Evolutionary conservation across 2,797 vertebrate species (phyloP).

Genomic region (Pitangus sulphuratus): DNA sequence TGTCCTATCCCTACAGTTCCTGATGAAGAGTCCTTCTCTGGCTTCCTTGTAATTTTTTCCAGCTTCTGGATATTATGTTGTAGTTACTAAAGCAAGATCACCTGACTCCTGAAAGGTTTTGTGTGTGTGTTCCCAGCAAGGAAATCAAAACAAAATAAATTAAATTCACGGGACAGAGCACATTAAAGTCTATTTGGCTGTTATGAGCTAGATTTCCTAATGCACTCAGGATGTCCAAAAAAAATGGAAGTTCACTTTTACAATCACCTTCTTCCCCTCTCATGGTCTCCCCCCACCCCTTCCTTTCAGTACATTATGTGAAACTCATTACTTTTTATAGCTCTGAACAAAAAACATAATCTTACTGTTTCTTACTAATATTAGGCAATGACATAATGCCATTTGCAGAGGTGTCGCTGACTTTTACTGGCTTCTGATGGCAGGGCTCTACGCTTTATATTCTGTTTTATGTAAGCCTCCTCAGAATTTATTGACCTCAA

Average conservation of each 20-base stretch:
- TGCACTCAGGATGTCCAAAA: constrained; percentile 61
- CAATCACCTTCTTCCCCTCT: constrained; percentile 60
- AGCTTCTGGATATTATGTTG: constrained; percentile 45
- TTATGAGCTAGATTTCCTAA: constrained; percentile 61
- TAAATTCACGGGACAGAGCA: constrained; percentile 26
- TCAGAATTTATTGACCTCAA: constrained; percentile 78
- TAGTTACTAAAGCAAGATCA: constrained; percentile 42
- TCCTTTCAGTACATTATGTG: constrained; percentile 78
- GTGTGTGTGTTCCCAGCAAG: constrained; percentile 52
- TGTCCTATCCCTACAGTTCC: not conserved
- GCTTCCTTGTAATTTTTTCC: constrained; percentile 25
- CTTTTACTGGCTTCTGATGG: constrained; percentile 84
- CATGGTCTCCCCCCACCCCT: not conserved
- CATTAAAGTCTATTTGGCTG: constrained; percentile 60
- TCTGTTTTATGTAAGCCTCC: constrained; percentile 80
- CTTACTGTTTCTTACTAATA: constrained; percentile 80
- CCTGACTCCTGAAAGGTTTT: constrained; percentile 57
- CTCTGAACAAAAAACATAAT: constrained; percentile 74
- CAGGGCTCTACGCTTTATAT: constrained; percentile 78
- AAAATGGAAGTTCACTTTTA: constrained; percentile 66
- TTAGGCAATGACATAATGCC: constrained; percentile 83
- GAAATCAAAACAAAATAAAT: constrained; percentile 57
- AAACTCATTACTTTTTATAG: constrained; percentile 82
- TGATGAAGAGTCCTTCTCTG: not conserved
- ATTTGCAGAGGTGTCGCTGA: constrained; percentile 81